These are phyloP conservation scores for Melanerpes aurifrons DNA, from an alignment of 2,113 vertebrate species.

Conservation along the genomic window DNA sequence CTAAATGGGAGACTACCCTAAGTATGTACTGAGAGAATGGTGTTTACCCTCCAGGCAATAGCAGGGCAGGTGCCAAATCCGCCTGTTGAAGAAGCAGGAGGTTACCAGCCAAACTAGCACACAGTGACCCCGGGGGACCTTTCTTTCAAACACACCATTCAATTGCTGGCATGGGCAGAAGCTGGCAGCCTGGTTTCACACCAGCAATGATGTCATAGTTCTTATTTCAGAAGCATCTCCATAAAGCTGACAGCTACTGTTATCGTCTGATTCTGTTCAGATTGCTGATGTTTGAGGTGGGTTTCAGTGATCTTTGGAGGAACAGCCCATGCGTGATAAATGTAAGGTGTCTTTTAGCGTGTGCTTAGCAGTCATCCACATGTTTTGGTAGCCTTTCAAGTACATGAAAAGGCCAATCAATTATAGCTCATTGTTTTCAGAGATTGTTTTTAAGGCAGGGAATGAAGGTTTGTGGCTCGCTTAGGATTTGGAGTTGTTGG, in stretches of 20 bases:
- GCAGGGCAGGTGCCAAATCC: slow-evolving; percentile 11
- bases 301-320: background rate
- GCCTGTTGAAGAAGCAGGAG: slow-evolving; percentile 1
- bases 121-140: slow-evolving; percentile 31
- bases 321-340: background rate
- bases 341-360: background rate
- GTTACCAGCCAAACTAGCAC: slow-evolving; percentile 38
- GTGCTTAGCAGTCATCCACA: background rate
- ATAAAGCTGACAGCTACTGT: slow-evolving; percentile 40
- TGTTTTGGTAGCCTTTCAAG: slow-evolving; percentile 18
- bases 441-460: background rate
- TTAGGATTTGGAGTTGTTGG: background rate
- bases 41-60: slow-evolving; percentile 29
- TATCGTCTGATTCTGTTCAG: background rate
- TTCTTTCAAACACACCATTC: slow-evolving; percentile 25
- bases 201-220: slow-evolving; percentile 11
- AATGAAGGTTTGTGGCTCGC: background rate
- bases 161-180: slow-evolving; percentile 1
- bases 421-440: background rate
- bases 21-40: background rate
- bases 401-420: background rate
- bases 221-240: slow-evolving; percentile 28
- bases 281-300: background rate
- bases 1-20: slow-evolving; percentile 40
- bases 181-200: slow-evolving; percentile 32